Percentiles rank a stretch among this genome's conserved stretches.
Conservation (phyloP, 1,140 invertebrate species). For the Cotesia vestalis region DNA sequence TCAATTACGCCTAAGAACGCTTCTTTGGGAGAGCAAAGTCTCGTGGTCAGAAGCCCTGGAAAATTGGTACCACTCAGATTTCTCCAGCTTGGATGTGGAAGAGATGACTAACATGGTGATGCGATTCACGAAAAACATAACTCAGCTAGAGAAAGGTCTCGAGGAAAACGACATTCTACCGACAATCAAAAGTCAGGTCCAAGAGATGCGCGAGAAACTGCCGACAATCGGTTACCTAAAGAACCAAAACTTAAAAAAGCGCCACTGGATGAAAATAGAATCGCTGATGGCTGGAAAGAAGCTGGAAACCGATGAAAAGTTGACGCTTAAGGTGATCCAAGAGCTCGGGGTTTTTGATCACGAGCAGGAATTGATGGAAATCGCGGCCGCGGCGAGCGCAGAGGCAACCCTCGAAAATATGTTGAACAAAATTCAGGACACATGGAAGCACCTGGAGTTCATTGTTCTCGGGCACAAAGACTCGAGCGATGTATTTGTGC, state of each 20-base stretch:
- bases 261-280: slow-evolving; percentile 87
- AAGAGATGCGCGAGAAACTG: slow-evolving; percentile 80
- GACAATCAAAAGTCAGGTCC: slow-evolving; percentile 77
- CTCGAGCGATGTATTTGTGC: slow-evolving; percentile 80
- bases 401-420: slow-evolving; percentile 82
- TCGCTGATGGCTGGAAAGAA: slow-evolving; percentile 75
- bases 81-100: slow-evolving; percentile 76
- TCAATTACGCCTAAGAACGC: slow-evolving; percentile 79
- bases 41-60: slow-evolving; percentile 73
- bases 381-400: slow-evolving; percentile 84
- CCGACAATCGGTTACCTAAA: slow-evolving; percentile 78
- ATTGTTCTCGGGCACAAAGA: slow-evolving; percentile 80
- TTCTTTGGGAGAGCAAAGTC: slow-evolving; percentile 79
- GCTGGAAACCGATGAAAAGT: slow-evolving; percentile 73
- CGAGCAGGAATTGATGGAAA: slow-evolving; percentile 79
- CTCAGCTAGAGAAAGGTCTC: slow-evolving; percentile 80
- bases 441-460: slow-evolving; percentile 84
- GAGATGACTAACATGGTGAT: slow-evolving; percentile 74
- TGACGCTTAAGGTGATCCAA: slow-evolving; percentile 75
- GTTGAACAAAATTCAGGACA: slow-evolving; percentile 82
- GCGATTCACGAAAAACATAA: slow-evolving; percentile 76
- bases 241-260: slow-evolving; percentile 76
- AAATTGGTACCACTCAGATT: slow-evolving; percentile 73
- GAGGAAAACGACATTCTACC: slow-evolving; percentile 81
- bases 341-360: slow-evolving; percentile 77